phyloP scores from a whole-genome alignment of 1,140 invertebrate genomes.

The Musca vetustissima region DNA sequence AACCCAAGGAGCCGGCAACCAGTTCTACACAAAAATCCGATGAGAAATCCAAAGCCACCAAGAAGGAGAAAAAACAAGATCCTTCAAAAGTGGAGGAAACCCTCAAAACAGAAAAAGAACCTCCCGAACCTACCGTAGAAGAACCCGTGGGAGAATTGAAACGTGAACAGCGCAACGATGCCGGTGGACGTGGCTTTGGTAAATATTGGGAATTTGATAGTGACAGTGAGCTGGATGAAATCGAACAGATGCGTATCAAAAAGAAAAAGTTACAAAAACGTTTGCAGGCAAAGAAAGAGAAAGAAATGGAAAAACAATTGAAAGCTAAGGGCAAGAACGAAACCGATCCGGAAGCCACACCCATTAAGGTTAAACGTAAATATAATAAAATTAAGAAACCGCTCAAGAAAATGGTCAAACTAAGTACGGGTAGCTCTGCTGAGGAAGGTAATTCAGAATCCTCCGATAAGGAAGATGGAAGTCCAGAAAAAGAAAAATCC shows the following conservation, averaged over 20 bases:
- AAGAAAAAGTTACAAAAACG: conserved; percentile 42
- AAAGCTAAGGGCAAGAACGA: conserved; percentile 29
- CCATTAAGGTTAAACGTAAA: conserved; percentile 27
- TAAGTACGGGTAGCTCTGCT: conserved; percentile 55
- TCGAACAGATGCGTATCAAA: conserved; percentile 41
- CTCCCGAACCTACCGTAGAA: conserved; percentile 34
- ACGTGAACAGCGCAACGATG: conserved; percentile 69
- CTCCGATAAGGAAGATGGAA: conserved; percentile 31
- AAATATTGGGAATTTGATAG: conserved; percentile 79
- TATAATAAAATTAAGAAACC: conserved; percentile 28
- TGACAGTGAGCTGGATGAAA: conserved; percentile 55
- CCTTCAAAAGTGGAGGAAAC: conserved; percentile 2
- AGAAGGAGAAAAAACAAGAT: neutral
- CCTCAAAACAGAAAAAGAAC: conserved; percentile 55
- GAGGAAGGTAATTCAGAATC: conserved; percentile 38
- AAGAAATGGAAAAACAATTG: conserved; percentile 14
- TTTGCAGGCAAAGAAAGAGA: conserved; percentile 32
- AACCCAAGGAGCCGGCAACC: neutral
- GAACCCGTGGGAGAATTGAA: conserved; percentile 53
- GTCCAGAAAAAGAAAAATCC: conserved; percentile 19
- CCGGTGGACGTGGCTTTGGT: conserved; percentile 72
- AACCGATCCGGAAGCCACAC: neutral
- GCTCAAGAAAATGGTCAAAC: conserved; percentile 29
- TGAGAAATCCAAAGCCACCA: conserved; percentile 13
- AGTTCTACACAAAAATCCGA: conserved; percentile 5